Evolutionary conservation across 2,888 invertebrate species (phyloP), one percentile per base, ranked within the genome.

Genomic region (Lymantria monacha): DNA sequence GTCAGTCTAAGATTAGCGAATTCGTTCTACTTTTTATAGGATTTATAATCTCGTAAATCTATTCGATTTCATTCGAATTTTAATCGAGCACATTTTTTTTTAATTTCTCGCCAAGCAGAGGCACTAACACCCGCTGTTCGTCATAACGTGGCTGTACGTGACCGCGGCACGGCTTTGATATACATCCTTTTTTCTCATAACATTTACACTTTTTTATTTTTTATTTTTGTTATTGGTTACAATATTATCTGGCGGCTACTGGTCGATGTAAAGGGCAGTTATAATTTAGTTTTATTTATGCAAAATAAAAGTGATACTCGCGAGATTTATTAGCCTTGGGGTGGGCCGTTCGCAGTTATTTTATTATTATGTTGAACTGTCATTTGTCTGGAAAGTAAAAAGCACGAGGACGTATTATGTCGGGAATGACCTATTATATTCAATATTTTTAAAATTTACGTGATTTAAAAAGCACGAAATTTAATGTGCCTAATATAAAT

Each of bases 231-330:
- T 87, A 83, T 86, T 87, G 84, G 85, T 83, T 81, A 88, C 86
- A 87, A 87, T 86, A 85, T 86, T 81, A 85, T 84, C 82, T 69
- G 83, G 79, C 88, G 87, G 90, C 90, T 91, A 90, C 90, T 76
- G 90, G 86, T 79, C 85, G 83, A 73, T 74, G 74, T 79, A 85
- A 86, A 45, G 85, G 86, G 82, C 77, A 80, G 79, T 83, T 85
- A 84, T 90, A 86, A 90, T 87, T 89, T 84, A 78, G 83, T 87
- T 87, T 89, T 88, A 87, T 90, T 89, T 87, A 90, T 89, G 90
- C 89, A 87, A 90, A 90, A 90, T 87, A 84, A 87, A 86, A 84
- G 76, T 83, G 80, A 82, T 81, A 79, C 74, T 65, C 57, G 46
- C 66, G 79, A 83, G 89, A 90, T 89, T 88, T 90, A 90, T 87